Percentiles rank a stretch among this genome's conserved stretches.
Evolutionary conservation across 2,113 vertebrate species (phyloP).

Genomic region (Calcarius ornatus): DNA sequence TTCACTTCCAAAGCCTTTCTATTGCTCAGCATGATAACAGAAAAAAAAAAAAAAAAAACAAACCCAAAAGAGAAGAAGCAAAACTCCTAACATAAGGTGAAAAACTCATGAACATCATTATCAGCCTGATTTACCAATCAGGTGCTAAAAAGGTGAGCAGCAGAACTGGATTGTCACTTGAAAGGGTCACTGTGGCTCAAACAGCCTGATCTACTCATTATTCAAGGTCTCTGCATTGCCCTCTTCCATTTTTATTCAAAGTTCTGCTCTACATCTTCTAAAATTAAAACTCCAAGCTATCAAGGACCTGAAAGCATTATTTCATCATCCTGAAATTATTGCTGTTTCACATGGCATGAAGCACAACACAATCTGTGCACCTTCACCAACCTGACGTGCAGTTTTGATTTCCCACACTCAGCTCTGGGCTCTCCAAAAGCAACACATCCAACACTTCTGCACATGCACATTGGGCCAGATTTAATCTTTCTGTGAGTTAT

Average conservation of each 20-base stretch:
- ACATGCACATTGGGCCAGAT: background rate
- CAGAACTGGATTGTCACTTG: background rate
- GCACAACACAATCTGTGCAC: background rate
- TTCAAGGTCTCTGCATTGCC: background rate
- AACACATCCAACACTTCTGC: background rate
- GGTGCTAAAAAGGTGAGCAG: background rate
- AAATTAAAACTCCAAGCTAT: background rate
- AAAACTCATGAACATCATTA: background rate
- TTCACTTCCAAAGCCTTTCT: background rate
- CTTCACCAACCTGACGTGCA: background rate
- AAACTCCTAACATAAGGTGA: background rate
- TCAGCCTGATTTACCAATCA: background rate
- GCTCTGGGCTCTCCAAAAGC: background rate
- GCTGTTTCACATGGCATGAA: background rate
- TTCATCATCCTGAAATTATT: background rate
- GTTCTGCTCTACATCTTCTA: background rate
- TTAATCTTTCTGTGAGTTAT: background rate
- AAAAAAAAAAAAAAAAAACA: too few relatives aligned
- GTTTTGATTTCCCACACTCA: background rate
- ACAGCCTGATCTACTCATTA: accelerated
- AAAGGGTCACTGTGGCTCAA: background rate
- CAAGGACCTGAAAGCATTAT: background rate
- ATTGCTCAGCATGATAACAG: background rate
- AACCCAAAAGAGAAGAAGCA: background rate
- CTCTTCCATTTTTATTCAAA: background rate